Conservation (phyloP, 53 echinoderm and acorn worm species). For the Glandiceps talaboti region DNA sequence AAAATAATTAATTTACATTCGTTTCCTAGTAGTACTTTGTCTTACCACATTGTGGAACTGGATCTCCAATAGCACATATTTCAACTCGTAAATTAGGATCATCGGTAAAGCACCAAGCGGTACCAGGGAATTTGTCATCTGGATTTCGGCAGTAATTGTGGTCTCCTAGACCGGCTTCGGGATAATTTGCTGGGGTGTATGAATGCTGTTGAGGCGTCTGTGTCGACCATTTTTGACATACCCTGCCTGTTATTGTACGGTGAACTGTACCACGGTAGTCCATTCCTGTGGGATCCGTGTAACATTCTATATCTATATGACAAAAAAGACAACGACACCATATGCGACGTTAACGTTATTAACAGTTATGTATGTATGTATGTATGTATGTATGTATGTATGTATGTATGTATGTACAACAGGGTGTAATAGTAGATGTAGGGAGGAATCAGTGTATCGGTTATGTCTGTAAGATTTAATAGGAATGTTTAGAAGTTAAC, state of each 20-base stretch:
- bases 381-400: too few relatives aligned
- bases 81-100: background rate
- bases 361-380: too few relatives aligned
- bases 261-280: background rate
- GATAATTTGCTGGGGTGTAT: background rate
- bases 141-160: background rate
- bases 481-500: too few relatives aligned
- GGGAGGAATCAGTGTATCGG: too few relatives aligned
- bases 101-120: background rate
- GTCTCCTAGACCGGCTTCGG: background rate
- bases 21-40: too few relatives aligned
- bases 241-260: background rate
- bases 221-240: background rate
- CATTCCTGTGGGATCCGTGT: background rate
- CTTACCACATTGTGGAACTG: background rate
- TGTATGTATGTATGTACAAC: too few relatives aligned
- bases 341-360: too few relatives aligned
- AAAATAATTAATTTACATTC: too few relatives aligned
- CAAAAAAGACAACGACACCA: too few relatives aligned
- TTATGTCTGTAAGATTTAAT: too few relatives aligned
- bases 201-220: background rate
- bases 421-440: too few relatives aligned
- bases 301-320: background rate
- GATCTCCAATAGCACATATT: background rate
- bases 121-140: background rate